phyloP scores from a whole-genome alignment of 1,140 invertebrate genomes.

The Pogonognathellus flavescens region DNA sequence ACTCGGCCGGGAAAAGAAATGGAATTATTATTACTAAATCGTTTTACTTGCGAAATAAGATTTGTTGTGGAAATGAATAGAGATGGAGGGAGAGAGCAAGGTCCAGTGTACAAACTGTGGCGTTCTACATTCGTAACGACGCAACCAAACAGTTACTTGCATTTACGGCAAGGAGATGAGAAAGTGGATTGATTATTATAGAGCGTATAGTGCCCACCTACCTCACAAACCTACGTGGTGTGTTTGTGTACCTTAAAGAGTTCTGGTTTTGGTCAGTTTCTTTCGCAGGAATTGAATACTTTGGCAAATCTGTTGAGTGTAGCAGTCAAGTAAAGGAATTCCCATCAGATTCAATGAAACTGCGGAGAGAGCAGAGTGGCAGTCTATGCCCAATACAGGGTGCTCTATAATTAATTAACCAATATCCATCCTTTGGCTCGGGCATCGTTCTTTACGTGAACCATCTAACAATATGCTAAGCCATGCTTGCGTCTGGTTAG shows the following conservation, averaged over 20 bases:
- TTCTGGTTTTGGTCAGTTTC: neutral
- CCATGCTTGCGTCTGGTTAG: too few species aligned
- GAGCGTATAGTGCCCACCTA: too few species aligned
- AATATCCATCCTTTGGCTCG: too few species aligned
- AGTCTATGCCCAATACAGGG: neutral
- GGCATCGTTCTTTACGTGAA: neutral
- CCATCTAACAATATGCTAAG: neutral
- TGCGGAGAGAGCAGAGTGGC: neutral
- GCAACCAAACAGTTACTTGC: neutral
- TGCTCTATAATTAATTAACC: neutral
- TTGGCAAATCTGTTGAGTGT: slow-evolving; percentile 32
- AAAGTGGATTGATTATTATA: too few species aligned
- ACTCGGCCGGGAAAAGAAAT: slow-evolving; percentile 24
- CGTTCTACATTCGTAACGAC: neutral
- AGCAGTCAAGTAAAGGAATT: slow-evolving; percentile 32
- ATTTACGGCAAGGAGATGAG: neutral
- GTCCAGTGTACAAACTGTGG: neutral
- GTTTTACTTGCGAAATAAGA: slow-evolving; percentile 39
- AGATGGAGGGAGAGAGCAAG: neutral
- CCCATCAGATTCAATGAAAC: slow-evolving; percentile 14
- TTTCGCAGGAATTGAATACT: neutral
- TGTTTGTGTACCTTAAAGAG: neutral
- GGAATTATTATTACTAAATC: slow-evolving; percentile 49
- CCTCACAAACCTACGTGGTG: neutral
- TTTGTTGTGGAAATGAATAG: neutral